Percentiles rank a stretch among this genome's conserved stretches.
Conservation (phyloP, 1,140 invertebrate species). For the Dermatophagoides farinae region DNA sequence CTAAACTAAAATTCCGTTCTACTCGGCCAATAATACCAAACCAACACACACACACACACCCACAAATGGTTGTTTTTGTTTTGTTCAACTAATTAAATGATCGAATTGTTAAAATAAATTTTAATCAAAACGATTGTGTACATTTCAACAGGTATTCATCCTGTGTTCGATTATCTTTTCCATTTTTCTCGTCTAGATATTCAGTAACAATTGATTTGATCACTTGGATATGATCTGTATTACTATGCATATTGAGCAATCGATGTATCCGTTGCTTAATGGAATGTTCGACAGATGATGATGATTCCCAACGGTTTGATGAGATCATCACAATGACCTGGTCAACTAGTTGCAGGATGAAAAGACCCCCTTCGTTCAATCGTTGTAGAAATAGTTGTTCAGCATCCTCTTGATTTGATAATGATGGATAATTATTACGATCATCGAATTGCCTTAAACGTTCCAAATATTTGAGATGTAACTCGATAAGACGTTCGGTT, state of each 20-base stretch:
- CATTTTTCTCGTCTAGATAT: constrained; percentile 9
- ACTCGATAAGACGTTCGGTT: constrained; percentile 79
- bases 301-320: background rate
- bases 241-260: constrained; percentile 10
- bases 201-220: constrained; percentile 9
- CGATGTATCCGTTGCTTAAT: constrained; percentile 11
- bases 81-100: too few relatives aligned
- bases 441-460: constrained; percentile 73
- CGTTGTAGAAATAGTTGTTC: constrained; percentile 51
- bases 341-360: constrained; percentile 84
- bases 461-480: constrained; percentile 92
- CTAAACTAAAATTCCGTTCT: too few relatives aligned
- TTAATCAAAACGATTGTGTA: background rate
- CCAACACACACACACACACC: too few relatives aligned
- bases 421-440: constrained; percentile 40
- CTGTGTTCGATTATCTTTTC: background rate
- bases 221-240: constrained; percentile 11
- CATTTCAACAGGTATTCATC: background rate
- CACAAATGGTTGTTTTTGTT: too few relatives aligned
- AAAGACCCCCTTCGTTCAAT: constrained; percentile 59
- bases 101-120: too few relatives aligned
- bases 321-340: constrained; percentile 86
- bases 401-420: constrained; percentile 18
- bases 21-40: too few relatives aligned
- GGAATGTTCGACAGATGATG: background rate